phyloP scores from a whole-genome alignment of 2,113 vertebrate genomes.

The Trinectes maculatus region DNA sequence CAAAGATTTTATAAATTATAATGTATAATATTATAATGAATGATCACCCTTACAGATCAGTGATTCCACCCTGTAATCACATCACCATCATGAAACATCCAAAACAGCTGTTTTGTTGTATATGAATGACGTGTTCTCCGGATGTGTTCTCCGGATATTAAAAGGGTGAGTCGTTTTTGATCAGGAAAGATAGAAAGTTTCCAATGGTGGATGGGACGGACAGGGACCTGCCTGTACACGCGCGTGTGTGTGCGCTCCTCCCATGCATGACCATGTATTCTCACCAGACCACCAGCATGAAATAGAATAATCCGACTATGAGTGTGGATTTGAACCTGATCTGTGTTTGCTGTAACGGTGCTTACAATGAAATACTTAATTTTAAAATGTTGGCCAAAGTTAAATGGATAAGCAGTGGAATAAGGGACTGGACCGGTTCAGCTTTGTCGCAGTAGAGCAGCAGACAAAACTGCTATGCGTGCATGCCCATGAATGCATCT shows the following conservation, averaged over 20 bases:
- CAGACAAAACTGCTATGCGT: background rate
- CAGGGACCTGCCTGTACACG: conserved; percentile 14
- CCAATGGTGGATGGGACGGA: conserved; percentile 12
- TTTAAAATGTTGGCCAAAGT: background rate
- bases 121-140: conserved; percentile 39
- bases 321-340: background rate
- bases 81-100: conserved; percentile 24
- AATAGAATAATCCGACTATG: too few species aligned
- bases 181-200: conserved; percentile 39
- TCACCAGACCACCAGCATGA: background rate
- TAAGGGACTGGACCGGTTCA: background rate
- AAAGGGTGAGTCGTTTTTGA: conserved; percentile 35
- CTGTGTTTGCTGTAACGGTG: background rate
- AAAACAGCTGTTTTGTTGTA: conserved; percentile 58
- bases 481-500: background rate
- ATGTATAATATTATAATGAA: background rate
- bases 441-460: background rate
- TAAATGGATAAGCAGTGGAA: background rate
- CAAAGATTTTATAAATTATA: too few species aligned
- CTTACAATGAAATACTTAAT: background rate
- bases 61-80: conserved; percentile 40
- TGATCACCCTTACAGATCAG: conserved; percentile 20
- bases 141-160: conserved; percentile 52
- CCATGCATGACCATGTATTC: background rate
- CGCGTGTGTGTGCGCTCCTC: background rate